Evolutionary conservation across 2,113 vertebrate species (phyloP).

Genomic region (Morone chrysops): DNA sequence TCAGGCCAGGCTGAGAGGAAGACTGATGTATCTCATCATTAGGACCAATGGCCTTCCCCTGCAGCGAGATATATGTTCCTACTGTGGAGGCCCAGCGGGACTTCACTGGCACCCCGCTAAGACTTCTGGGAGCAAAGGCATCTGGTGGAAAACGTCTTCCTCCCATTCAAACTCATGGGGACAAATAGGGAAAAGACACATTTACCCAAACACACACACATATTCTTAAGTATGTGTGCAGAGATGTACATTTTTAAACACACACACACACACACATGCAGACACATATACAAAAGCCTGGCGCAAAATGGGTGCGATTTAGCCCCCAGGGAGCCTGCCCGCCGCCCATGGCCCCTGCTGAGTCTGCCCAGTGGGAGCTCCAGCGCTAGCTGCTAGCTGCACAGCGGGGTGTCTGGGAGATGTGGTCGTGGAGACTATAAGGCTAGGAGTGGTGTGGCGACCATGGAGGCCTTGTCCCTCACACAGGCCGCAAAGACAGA

Average conservation of each 20-base stretch:
- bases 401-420: conserved; percentile 77
- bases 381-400: conserved; percentile 55
- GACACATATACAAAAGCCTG: conserved; percentile 65
- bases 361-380: conserved; percentile 79
- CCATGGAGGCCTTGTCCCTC: conserved; percentile 73
- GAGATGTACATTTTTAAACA: conserved; percentile 29
- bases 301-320: conserved; percentile 64
- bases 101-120: conserved; percentile 76
- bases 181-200: conserved; percentile 16
- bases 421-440: conserved; percentile 69
- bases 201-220: conserved; percentile 16
- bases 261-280: conserved; percentile 40
- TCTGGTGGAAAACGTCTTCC: conserved; percentile 70
- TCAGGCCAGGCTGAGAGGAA: conserved; percentile 74
- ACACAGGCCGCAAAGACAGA: conserved; percentile 58
- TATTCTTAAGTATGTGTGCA: conserved; percentile 19
- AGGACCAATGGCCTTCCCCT: conserved; percentile 61
- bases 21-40: conserved; percentile 78
- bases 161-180: conserved; percentile 35
- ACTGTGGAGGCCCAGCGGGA: conserved; percentile 76
- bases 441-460: conserved; percentile 67
- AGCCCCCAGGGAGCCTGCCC: conserved; percentile 62
- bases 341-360: conserved; percentile 69
- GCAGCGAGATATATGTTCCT: conserved; percentile 72
- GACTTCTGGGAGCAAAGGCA: conserved; percentile 82